Evolutionary conservation across 30 jellyfish, hydroid and myxozoan species (phyloP), one percentile per base, ranked within the genome.

Genomic region (Hydractinia symbiolongicarpus): DNA sequence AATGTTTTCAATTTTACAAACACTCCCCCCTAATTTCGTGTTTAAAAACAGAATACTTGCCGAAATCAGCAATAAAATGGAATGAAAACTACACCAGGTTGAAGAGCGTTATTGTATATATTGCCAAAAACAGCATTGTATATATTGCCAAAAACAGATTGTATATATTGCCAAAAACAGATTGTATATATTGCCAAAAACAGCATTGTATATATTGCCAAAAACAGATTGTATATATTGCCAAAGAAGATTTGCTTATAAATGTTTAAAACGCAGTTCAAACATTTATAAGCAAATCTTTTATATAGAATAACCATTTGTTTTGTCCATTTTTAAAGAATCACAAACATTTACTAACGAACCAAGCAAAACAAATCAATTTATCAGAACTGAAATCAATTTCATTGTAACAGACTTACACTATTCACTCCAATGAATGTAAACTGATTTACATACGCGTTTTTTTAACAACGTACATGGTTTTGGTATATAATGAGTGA

Each of bases 401-500:
- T 57, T 57, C n/a, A n/a, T 57, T n/a, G n/a, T n/a, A 57, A 10
- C 10, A n/a, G 10, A n/a, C n/a, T n/a, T n/a, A 57, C 68, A 9
- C 68, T n/a, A 9, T 57, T 57, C 68, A 57, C n/a, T 57, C 68
- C n/a, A 57, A 57, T 57, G 68, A n/a, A 57, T 57, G n/a, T 57
- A 57, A 57, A 57, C n/a, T 9, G 13, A 9, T 9, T 9, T 57
- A 57, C 68, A 9, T 57, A 57, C 68, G 68, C 68, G 68, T 57
- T 57, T 57, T 9, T 57, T n/a, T 57, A n/a, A 57, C 10, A n/a
- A 57, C 68, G n/a, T 57, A 57, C 68, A n/a, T 57, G 10, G 68
- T 57, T 57, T 57, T n/a, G 10, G 10, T 57, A 57, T 10, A 57
- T 9, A 57, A 57, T 57, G 68, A n/a, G n/a, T 57, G 68, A 57